These are phyloP conservation scores for Tachypleus tridentatus DNA, from an alignment of 1,140 invertebrate genomes.

Conservation along the genomic window DNA sequence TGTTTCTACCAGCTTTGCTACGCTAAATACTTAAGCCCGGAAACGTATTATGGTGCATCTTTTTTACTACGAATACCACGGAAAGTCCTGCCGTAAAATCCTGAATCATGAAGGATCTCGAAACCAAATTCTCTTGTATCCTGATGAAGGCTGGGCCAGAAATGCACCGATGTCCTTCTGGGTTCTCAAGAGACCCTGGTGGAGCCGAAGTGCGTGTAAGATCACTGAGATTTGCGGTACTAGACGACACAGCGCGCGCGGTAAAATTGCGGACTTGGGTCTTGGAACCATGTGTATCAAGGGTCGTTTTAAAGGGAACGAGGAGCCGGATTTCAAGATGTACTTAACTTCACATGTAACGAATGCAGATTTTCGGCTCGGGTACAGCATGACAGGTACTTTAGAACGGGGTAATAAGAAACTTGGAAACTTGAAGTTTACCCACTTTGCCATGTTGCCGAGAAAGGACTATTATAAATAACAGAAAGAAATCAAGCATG, in stretches of 20 bases:
- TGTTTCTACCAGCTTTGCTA: no score
- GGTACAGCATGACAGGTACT: conserved; percentile 73
- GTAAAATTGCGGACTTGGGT: conserved; percentile 62
- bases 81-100: conserved; percentile 55
- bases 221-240: conserved; percentile 69
- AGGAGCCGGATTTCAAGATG: conserved; percentile 58
- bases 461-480: conserved; percentile 36
- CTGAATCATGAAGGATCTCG: conserved; percentile 55
- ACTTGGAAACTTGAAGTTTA: conserved; percentile 58
- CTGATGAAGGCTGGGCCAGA: conserved; percentile 73
- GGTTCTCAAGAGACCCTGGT: conserved; percentile 74
- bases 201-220: conserved; percentile 63
- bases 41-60: conserved; percentile 45
- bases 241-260: conserved; percentile 60
- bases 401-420: conserved; percentile 57
- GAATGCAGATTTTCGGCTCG: conserved; percentile 71
- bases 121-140: conserved; percentile 63
- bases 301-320: conserved; percentile 58
- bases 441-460: conserved; percentile 70
- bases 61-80: conserved; percentile 57
- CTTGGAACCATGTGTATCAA: conserved; percentile 61
- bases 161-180: conserved; percentile 71
- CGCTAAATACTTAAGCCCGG: no score
- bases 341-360: conserved; percentile 62
- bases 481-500: no score